Evolutionary conservation across 2,797 vertebrate genomes (phyloP).

Genomic region (Sarcoramphus papa): DNA sequence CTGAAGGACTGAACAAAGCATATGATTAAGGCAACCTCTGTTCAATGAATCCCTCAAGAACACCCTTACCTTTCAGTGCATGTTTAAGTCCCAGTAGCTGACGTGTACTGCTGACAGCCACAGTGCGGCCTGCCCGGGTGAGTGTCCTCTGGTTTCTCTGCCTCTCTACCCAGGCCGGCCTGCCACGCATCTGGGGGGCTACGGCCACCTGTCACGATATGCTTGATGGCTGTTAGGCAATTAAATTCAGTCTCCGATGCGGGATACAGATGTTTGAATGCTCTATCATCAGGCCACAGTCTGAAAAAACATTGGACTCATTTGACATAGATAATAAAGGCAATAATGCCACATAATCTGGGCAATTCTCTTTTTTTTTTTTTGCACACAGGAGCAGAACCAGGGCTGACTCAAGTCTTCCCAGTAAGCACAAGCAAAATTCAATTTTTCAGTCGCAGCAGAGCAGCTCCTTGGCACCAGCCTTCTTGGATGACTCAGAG

Average conservation of each 20-base stretch:
- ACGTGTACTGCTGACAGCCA: background rate
- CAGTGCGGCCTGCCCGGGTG: background rate
- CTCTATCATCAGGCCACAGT: background rate
- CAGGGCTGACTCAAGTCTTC: slow-evolving; percentile 43
- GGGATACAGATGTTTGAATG: background rate
- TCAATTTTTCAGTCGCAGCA: background rate
- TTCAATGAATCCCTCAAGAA: background rate
- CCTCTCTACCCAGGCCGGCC: background rate
- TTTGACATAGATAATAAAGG: background rate
- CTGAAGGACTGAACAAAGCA: background rate
- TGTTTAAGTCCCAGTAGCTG: background rate
- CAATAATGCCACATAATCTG: slow-evolving; percentile 1
- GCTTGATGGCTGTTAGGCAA: background rate
- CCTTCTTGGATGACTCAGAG: slow-evolving; percentile 45
- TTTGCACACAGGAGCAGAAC: background rate
- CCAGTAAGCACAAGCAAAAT: slow-evolving; percentile 43
- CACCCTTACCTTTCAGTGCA: background rate
- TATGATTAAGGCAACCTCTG: background rate
- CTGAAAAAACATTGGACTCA: background rate
- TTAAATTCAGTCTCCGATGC: background rate
- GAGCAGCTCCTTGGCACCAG: slow-evolving; percentile 49
- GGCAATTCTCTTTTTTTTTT: background rate
- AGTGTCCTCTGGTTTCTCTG: background rate
- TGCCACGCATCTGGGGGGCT: background rate
- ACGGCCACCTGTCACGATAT: background rate